Percentiles rank a stretch among this genome's conserved stretches.
phyloP scores from a whole-genome alignment of 2,113 vertebrate genomes.

The Sebastes schlegelii region DNA sequence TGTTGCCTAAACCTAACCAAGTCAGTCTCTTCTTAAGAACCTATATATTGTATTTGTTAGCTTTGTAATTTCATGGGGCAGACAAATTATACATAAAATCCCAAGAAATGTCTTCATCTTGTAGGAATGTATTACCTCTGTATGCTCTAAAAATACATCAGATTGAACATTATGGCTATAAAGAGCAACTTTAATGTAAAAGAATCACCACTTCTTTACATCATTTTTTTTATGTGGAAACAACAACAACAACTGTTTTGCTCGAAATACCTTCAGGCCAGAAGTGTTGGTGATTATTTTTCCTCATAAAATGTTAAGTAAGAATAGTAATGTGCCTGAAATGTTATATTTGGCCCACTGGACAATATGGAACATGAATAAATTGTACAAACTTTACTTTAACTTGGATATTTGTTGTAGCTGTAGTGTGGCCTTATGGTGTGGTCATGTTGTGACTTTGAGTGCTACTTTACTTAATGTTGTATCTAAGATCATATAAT shows the following conservation, averaged over 20 bases:
- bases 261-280: neutral
- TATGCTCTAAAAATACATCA: neutral
- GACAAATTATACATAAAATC: neutral
- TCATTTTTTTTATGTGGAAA: conserved; percentile 12
- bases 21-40: neutral
- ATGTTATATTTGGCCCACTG: neutral
- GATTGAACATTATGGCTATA: neutral
- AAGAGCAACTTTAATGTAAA: neutral
- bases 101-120: neutral
- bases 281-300: neutral
- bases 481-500: conserved; percentile 7
- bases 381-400: neutral
- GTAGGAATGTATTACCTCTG: neutral
- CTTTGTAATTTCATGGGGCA: neutral
- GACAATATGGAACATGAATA: neutral
- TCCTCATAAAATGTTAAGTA: conserved; percentile 16
- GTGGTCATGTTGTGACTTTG: neutral
- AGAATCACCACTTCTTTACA: neutral
- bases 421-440: neutral
- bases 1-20: too few species aligned
- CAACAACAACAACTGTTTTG: neutral
- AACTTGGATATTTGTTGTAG: neutral
- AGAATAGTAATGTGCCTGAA: neutral
- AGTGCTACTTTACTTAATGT: neutral
- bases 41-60: neutral